These are phyloP conservation scores for Heliconius aoede DNA, from an alignment of 2,888 invertebrate species.

Conservation along the genomic window DNA sequence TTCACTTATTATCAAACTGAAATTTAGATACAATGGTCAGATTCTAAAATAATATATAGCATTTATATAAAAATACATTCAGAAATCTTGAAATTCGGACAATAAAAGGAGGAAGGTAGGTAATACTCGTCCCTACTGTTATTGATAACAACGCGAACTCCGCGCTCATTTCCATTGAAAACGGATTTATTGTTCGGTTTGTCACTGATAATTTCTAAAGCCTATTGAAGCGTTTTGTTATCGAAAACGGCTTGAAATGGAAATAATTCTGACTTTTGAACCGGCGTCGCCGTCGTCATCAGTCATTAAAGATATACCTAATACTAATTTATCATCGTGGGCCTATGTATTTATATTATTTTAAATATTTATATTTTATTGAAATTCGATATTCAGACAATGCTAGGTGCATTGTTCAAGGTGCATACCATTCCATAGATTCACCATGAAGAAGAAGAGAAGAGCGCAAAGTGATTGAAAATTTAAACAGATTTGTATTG, in stretches of 20 bases:
- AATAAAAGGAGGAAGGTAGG: conserved; percentile 31
- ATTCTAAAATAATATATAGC: neutral
- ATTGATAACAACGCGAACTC: conserved; percentile 39
- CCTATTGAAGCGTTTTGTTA: conserved; percentile 44
- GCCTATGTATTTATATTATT: neutral
- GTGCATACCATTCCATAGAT: too few relatives aligned
- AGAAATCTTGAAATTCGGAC: conserved; percentile 27
- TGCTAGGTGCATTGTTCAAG: too few relatives aligned
- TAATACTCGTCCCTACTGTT: conserved; percentile 28
- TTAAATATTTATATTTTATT: too few relatives aligned
- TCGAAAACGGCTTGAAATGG: conserved; percentile 36
- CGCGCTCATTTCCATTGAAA: conserved; percentile 45
- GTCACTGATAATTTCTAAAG: conserved; percentile 47
- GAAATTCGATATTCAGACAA: too few relatives aligned
- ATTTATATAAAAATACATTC: neutral
- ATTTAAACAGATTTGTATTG: too few relatives aligned
- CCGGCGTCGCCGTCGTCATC: neutral
- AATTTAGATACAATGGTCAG: neutral
- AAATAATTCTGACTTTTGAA: conserved; percentile 31
- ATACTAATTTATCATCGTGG: neutral
- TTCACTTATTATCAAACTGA: neutral
- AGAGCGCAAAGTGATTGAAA: neutral
- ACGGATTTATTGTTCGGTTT: conserved; percentile 44
- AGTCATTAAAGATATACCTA: neutral
- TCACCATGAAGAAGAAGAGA: too few relatives aligned